Percentiles rank a stretch among this genome's conserved stretches.
Evolutionary conservation across 2,113 vertebrate species (phyloP).

Genomic region (Nesoenas mayeri): DNA sequence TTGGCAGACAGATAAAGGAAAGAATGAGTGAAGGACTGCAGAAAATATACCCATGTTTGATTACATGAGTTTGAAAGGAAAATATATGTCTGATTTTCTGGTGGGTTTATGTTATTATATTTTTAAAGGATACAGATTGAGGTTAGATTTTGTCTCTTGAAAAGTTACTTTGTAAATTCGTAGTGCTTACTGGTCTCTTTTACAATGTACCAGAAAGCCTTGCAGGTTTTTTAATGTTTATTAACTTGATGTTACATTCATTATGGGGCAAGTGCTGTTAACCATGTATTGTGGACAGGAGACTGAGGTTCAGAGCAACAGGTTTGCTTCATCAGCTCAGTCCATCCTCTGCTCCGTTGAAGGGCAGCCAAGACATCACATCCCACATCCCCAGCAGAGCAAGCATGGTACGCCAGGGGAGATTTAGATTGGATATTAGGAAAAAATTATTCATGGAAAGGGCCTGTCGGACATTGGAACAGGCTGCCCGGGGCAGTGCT

Average conservation of each 20-base stretch:
- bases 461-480: too few species aligned
- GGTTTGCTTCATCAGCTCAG: not conserved
- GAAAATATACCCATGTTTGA: not conserved
- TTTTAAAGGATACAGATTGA: not conserved
- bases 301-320: not conserved
- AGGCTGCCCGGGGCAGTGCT: too few species aligned
- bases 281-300: rapidly evolving
- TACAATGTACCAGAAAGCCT: too few species aligned
- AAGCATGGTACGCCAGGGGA: too few species aligned
- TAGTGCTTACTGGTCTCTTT: not conserved
- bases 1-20: not conserved
- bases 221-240: not conserved
- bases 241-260: not conserved
- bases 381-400: not conserved
- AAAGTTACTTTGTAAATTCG: not conserved
- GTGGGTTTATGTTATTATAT: not conserved
- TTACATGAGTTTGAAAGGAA: not conserved
- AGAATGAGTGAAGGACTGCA: not conserved
- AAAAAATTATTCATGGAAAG: too few species aligned
- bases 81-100: not conserved
- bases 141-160: not conserved
- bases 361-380: not conserved
- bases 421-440: too few species aligned
- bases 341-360: not conserved
- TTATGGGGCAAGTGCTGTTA: not conserved